Conservation (phyloP, 1,140 invertebrate species). For the Pseudoatta argentina region DNA sequence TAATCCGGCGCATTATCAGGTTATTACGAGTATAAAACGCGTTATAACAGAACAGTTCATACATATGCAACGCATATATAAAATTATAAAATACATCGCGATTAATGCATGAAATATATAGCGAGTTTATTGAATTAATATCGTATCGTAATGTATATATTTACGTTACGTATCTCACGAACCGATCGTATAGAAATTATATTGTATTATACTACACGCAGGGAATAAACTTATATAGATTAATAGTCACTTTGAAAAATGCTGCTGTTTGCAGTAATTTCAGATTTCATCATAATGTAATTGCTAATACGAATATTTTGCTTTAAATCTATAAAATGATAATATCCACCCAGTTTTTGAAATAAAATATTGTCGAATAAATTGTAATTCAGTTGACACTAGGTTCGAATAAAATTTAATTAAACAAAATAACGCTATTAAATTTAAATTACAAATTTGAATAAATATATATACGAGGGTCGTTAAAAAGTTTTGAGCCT, state of each 20-base stretch:
- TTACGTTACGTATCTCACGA: constrained; percentile 17
- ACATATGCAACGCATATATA: neutral
- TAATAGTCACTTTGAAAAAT: constrained; percentile 34
- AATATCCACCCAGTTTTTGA: neutral
- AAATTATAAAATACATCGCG: constrained; percentile 8
- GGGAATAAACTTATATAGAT: constrained; percentile 3
- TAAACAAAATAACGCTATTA: neutral
- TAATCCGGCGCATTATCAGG: constrained; percentile 19
- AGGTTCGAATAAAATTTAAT: constrained; percentile 12
- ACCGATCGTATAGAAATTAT: constrained; percentile 13
- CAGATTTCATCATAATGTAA: constrained; percentile 24
- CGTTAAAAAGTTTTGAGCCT: too few relatives aligned
- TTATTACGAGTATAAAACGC: constrained; percentile 17
- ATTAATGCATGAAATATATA: constrained; percentile 37
- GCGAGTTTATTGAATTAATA: constrained; percentile 37
- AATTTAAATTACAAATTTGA: neutral
- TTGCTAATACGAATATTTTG: constrained; percentile 27
- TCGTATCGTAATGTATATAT: constrained; percentile 4
- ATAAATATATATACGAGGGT: too few relatives aligned
- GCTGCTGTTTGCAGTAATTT: constrained; percentile 6
- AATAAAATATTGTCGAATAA: constrained; percentile 24
- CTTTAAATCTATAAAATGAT: constrained; percentile 33
- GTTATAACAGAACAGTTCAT: neutral
- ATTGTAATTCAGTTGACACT: neutral
- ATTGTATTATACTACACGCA: neutral